Percentiles rank a stretch among this genome's conserved stretches.
Evolutionary conservation across 1,140 invertebrate species (phyloP).

Genomic region (Orussus abietinus): DNA sequence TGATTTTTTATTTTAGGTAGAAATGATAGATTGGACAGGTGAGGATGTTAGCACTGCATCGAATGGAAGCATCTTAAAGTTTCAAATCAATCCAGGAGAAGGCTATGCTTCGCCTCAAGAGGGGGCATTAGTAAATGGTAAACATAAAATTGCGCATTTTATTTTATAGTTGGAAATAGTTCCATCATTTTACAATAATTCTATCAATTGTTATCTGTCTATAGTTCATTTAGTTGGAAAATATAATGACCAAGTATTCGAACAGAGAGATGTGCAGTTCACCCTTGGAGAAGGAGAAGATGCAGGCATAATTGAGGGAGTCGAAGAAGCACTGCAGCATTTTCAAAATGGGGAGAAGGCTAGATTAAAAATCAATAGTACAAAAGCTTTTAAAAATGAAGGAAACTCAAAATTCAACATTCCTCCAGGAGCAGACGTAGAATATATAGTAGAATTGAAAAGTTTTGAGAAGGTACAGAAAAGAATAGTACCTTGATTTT

Average conservation of each 20-base stretch:
- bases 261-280: conserved; percentile 78
- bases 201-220: conserved; percentile 11
- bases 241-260: conserved; percentile 65
- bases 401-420: conserved; percentile 72
- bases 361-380: conserved; percentile 68
- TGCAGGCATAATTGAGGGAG: conserved; percentile 69
- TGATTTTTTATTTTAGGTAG: conserved; percentile 58
- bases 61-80: conserved; percentile 78
- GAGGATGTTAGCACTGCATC: conserved; percentile 84
- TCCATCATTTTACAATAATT: background rate
- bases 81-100: conserved; percentile 66
- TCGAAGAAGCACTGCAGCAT: conserved; percentile 81
- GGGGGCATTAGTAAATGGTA: conserved; percentile 72
- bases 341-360: conserved; percentile 83
- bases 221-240: conserved; percentile 77
- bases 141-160: conserved; percentile 19
- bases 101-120: conserved; percentile 72
- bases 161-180: conserved; percentile 7
- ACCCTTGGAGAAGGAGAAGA: conserved; percentile 81
- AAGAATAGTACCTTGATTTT: background rate
- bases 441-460: conserved; percentile 77
- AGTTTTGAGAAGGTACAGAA: conserved; percentile 74
- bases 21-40: conserved; percentile 77
- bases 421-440: conserved; percentile 73
- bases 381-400: conserved; percentile 76